A percentile compares a stretch with the other conserved stretches of the same genome.
phyloP scores from a whole-genome alignment of 2,113 vertebrate genomes.

The Dicrurus megarhynchus region DNA sequence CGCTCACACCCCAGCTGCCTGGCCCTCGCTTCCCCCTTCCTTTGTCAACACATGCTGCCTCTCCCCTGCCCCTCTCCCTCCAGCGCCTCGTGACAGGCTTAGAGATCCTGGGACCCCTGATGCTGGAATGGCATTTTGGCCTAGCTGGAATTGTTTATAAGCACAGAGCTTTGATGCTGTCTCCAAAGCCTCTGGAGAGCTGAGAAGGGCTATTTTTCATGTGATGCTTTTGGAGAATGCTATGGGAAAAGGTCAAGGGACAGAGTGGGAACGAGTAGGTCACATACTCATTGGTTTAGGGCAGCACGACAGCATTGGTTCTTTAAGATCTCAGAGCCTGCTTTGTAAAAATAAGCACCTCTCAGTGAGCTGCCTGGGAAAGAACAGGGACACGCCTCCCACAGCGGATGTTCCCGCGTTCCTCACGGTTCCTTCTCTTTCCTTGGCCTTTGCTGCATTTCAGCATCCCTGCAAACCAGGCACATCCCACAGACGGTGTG shows the following conservation, averaged over 20 bases:
- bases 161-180: constrained; percentile 51
- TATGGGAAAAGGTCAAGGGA: constrained; percentile 68
- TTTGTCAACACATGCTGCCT: not conserved
- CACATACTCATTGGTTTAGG: constrained; percentile 61
- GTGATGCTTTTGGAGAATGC: constrained; percentile 46
- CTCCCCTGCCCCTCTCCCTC: not conserved
- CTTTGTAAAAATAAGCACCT: constrained; percentile 60
- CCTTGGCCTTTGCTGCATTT: not conserved
- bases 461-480: rapidly evolving
- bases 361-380: constrained; percentile 52
- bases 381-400: not conserved
- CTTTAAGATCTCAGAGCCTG: constrained; percentile 42
- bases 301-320: constrained; percentile 10
- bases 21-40: rapidly evolving
- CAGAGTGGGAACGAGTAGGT: constrained; percentile 48
- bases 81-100: not conserved
- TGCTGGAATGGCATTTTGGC: constrained; percentile 45
- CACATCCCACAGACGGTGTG: not conserved
- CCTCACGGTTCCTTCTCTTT: not conserved
- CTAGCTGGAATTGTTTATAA: constrained; percentile 44
- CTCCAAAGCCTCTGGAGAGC: constrained; percentile 39
- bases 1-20: not conserved
- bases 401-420: not conserved
- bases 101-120: not conserved
- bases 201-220: constrained; percentile 50